A percentile compares a stretch with the other conserved stretches of the same genome.
Conservation (phyloP, 2,797 vertebrate genomes). For the Neoniphon sammara region DNA sequence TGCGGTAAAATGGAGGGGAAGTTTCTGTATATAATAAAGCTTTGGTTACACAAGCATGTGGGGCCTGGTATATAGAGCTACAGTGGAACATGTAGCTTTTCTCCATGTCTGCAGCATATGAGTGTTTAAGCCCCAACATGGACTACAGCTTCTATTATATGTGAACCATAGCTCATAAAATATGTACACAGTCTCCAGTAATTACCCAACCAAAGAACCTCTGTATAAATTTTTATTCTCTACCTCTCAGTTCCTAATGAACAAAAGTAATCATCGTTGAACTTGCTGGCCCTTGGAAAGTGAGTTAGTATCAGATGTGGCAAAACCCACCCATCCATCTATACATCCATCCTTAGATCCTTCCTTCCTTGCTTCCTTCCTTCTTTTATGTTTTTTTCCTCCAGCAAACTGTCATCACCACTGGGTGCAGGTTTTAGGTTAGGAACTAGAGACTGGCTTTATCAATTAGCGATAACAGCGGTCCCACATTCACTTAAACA, state of each 20-base stretch:
- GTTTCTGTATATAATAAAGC: conserved; percentile 45
- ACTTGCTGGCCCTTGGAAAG: conserved; percentile 7
- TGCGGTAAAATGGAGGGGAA: conserved; percentile 17
- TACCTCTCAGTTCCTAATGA: not conserved
- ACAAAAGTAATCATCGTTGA: conserved; percentile 13
- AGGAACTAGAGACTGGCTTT: not conserved
- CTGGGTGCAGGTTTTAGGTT: not conserved
- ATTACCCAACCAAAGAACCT: conserved; percentile 13
- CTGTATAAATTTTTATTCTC: conserved; percentile 13
- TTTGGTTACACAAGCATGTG: conserved; percentile 19
- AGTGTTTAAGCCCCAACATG: not conserved
- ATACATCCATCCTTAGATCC: not conserved
- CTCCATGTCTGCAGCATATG: conserved; percentile 2
- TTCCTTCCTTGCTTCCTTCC: not conserved
- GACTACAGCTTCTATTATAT: conserved; percentile 26
- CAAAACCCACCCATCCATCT: too few relatives aligned
- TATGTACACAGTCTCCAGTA: conserved; percentile 40
- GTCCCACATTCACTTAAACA: too few relatives aligned
- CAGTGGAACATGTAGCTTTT: not conserved
- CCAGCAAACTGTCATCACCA: not conserved
- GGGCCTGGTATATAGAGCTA: not conserved
- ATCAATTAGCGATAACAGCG: not conserved
- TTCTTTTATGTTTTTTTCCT: not conserved
- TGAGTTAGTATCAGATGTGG: not conserved
- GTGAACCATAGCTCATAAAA: conserved; percentile 24